These are phyloP conservation scores for Uloborus plumipes DNA, from an alignment of 2,888 invertebrate species.

Conservation along the genomic window DNA sequence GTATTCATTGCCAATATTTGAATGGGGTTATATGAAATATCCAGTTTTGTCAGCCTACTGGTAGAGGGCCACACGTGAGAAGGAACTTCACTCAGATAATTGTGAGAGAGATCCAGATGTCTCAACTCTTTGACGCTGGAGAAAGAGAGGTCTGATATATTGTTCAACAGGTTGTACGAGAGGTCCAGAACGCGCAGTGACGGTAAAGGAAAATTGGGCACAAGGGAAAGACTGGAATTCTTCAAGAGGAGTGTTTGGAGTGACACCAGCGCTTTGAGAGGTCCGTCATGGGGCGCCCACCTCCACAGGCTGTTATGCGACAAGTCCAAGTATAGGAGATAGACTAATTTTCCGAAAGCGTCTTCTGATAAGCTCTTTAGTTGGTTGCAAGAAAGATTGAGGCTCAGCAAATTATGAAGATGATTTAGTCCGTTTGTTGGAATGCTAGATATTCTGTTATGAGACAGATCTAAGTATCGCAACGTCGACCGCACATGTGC, in stretches of 20 bases:
- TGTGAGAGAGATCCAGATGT: constrained; percentile 82
- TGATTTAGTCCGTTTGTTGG: constrained; percentile 78
- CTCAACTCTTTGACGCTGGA: constrained; percentile 74
- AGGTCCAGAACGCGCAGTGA: constrained; percentile 85
- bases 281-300: constrained; percentile 79
- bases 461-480: constrained; percentile 84
- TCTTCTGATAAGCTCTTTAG: constrained; percentile 68
- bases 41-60: constrained; percentile 80
- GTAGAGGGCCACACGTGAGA: constrained; percentile 82
- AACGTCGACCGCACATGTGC: constrained; percentile 78
- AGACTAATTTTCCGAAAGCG: constrained; percentile 68
- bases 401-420: constrained; percentile 76
- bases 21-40: constrained; percentile 86
- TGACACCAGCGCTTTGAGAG: constrained; percentile 88
- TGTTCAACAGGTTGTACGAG: constrained; percentile 82
- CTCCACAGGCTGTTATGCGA: constrained; percentile 86
- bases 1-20: constrained; percentile 71
- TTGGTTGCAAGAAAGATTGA: constrained; percentile 79
- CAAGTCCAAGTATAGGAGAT: constrained; percentile 77
- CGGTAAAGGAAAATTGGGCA: constrained; percentile 82
- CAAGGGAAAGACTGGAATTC: constrained; percentile 81
- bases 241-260: constrained; percentile 83
- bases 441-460: constrained; percentile 82
- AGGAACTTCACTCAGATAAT: constrained; percentile 82
- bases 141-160: constrained; percentile 77